Percentiles rank a stretch among this genome's conserved stretches.
Conservation (phyloP, 2,797 vertebrate genomes). For the Gymnopithys bicolor region DNA sequence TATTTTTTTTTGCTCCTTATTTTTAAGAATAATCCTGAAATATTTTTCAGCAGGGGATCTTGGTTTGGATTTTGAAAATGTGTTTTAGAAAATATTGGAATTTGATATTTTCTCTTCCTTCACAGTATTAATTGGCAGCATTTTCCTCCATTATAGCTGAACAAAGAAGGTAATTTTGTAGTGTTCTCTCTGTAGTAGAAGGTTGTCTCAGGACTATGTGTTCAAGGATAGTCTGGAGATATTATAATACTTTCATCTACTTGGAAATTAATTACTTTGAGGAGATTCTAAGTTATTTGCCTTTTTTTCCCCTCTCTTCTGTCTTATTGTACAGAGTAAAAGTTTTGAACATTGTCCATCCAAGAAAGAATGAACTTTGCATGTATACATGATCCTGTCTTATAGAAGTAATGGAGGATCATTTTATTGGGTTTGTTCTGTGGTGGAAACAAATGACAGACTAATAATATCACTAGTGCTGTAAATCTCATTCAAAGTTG, state of each 20-base stretch:
- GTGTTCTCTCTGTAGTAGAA: neutral
- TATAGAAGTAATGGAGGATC: neutral
- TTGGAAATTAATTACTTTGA: neutral
- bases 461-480: neutral
- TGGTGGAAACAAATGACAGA: neutral
- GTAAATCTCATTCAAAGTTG: neutral
- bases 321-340: neutral
- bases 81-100: neutral
- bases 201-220: neutral
- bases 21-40: neutral
- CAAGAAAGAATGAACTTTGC: neutral
- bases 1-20: neutral
- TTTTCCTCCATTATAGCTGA: neutral
- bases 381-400: neutral
- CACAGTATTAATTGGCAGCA: neutral
- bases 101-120: neutral
- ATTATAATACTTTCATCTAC: neutral
- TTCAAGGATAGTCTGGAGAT: neutral
- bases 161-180: neutral
- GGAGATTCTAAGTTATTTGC: neutral
- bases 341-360: neutral
- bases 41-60: neutral
- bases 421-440: neutral
- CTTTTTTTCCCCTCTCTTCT: fast-evolving
- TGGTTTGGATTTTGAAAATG: neutral